Conservation (phyloP, 2,113 vertebrate genomes). For the Poecile atricapillus region DNA sequence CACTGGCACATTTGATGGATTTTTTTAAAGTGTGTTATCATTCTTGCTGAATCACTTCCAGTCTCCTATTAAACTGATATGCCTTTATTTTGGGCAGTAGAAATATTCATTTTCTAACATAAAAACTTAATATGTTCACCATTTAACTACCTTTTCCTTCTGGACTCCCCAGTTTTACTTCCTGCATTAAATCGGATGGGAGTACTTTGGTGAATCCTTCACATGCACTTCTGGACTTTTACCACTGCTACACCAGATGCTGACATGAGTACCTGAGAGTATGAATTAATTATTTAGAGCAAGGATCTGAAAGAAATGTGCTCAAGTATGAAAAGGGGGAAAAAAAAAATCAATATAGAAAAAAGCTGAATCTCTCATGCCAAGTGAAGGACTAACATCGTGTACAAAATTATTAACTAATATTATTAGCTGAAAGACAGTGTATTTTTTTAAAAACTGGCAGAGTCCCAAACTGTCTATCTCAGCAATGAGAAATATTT, state of each 20-base stretch:
- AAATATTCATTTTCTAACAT: background rate
- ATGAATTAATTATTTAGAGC: conserved; percentile 53
- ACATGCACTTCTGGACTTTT: conserved; percentile 2
- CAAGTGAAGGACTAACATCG: background rate
- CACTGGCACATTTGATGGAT: background rate
- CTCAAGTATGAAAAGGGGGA: background rate
- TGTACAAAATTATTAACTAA: conserved; percentile 43
- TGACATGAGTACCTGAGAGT: conserved; percentile 25
- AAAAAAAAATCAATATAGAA: conserved; percentile 15
- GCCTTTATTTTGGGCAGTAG: conserved; percentile 12
- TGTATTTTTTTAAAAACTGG: background rate
- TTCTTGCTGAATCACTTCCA: conserved; percentile 15
- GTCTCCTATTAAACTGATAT: background rate
- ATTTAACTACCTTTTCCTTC: background rate
- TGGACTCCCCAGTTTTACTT: background rate
- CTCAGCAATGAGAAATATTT: background rate
- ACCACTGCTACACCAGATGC: conserved; percentile 7
- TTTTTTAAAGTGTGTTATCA: background rate
- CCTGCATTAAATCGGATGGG: background rate
- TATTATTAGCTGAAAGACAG: conserved; percentile 30
- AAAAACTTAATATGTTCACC: background rate
- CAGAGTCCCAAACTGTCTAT: background rate
- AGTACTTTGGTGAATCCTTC: conserved; percentile 10
- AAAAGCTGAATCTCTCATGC: background rate
- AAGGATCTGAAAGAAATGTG: conserved; percentile 14